These are phyloP conservation scores for Lepidurus packardi DNA, from an alignment of 1,140 invertebrate genomes.

Conservation along the genomic window DNA sequence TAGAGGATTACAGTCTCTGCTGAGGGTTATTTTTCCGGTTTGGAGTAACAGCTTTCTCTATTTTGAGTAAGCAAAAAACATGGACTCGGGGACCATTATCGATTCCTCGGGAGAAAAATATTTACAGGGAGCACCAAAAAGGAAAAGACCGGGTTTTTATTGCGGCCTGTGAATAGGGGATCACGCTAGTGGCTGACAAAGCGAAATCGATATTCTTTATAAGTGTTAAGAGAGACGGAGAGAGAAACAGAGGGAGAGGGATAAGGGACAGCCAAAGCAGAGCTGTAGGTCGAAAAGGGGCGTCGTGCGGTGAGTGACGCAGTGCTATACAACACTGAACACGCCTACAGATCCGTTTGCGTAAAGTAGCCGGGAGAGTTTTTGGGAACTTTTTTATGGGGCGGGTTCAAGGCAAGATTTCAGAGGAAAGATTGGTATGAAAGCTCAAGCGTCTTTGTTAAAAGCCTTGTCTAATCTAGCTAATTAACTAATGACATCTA, in stretches of 20 bases:
- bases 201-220: not conserved
- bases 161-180: not conserved
- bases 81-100: too few species aligned
- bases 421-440: too few species aligned
- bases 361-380: not conserved
- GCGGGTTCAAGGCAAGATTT: too few species aligned
- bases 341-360: not conserved
- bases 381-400: not conserved
- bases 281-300: not conserved
- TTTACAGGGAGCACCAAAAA: not conserved
- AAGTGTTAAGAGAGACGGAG: not conserved
- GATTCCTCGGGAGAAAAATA: not conserved
- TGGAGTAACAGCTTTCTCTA: too few species aligned
- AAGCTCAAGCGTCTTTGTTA: too few species aligned
- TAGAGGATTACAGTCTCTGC: too few species aligned
- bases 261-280: not conserved
- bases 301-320: constrained; percentile 11
- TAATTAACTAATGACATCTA: constrained; percentile 25
- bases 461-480: not conserved
- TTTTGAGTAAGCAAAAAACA: too few species aligned
- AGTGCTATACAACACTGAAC: not conserved
- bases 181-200: not conserved
- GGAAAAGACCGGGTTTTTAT: not conserved
- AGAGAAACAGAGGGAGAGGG: not conserved
- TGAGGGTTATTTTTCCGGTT: too few species aligned